Base-by-base conservation (phyloP, 2,113 vertebrate genomes). In the Triplophysa tibetana region DNA sequence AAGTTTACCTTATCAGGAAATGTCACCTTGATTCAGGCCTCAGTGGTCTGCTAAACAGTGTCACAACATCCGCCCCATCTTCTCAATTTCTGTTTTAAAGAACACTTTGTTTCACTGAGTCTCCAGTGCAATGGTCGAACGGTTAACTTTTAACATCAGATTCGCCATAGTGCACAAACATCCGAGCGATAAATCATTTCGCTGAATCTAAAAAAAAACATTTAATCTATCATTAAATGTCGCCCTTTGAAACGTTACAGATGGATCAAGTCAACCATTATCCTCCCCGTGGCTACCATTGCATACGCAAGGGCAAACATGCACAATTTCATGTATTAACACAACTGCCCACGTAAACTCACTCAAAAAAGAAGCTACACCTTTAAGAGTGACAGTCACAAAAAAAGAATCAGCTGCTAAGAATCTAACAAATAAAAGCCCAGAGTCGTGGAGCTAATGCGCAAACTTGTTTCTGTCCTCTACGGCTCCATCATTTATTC, bases 391-490 rank as follows among this genome's bases (percentile, higher is more conserved):
- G 90, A 89, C 83, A 85, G 91, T 88, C 89, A 90, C 33, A 38
- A 45, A 89, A 92, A 91, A 90, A 85, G 8, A 94, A 93, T 91
- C 91, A 93, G 93, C 93, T 92, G 91, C 91, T 93, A 88, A 77
- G 90, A 94, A 94, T 94, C 91, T 93, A 95, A 94, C 93, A 94
- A 95, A 95, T 93, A 93, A 94, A 93, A 93, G 92, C 93, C 92
- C 93, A 90, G 93, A 94, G 93, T 93, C 91, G 94, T 93, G 92
- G 91, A 91, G 94, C 95, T 99, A 98, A 99, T 97, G 96, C 96
- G 95, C 95, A 97, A 97, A 98, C 95, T 98, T 98, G 96, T 97
- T 98, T 97, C 97, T 95, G 96, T 98, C 96, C 96, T 99, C 96
- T 95, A 95, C 94, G 94, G 95, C 95, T 94, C 94, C 95, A 99